Conservation (phyloP, 2,113 vertebrate genomes). For the Conger conger region DNA sequence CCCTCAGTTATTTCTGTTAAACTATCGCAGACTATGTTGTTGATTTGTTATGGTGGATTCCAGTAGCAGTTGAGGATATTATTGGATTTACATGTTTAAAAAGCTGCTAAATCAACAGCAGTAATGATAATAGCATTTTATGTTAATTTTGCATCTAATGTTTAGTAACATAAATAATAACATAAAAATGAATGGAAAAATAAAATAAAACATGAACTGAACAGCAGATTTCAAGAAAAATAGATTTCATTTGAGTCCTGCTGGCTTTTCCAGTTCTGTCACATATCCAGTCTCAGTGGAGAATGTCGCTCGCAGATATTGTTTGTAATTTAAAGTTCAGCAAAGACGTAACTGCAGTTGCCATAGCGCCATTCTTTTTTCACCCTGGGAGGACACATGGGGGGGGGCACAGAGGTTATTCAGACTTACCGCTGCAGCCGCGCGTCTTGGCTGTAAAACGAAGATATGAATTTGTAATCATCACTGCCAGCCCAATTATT, state of each 20-base stretch:
- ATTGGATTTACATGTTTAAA: not conserved
- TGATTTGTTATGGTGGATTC: not conserved
- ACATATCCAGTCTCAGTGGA: not conserved
- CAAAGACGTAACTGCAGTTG: not conserved
- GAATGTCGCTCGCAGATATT: not conserved
- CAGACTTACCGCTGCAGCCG: not conserved
- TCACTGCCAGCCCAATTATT: not conserved
- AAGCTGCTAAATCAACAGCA: not conserved
- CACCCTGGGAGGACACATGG: not conserved
- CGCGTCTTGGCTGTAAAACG: not conserved
- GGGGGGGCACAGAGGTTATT: not conserved
- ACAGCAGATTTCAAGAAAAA: too few species aligned
- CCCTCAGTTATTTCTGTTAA: not conserved
- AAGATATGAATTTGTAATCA: slow-evolving; percentile 10
- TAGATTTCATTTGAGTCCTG: not conserved
- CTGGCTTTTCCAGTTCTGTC: not conserved
- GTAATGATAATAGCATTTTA: too few species aligned
- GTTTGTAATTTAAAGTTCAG: not conserved
- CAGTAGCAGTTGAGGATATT: not conserved
- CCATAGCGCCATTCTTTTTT: not conserved
- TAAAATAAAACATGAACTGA: not conserved
- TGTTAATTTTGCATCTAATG: not conserved
- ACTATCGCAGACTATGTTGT: not conserved
- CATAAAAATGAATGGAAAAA: not conserved
- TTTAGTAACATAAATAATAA: not conserved